These are phyloP conservation scores for Brachypteracias leptosomus DNA, from an alignment of 2,113 vertebrate species.

Conservation along the genomic window DNA sequence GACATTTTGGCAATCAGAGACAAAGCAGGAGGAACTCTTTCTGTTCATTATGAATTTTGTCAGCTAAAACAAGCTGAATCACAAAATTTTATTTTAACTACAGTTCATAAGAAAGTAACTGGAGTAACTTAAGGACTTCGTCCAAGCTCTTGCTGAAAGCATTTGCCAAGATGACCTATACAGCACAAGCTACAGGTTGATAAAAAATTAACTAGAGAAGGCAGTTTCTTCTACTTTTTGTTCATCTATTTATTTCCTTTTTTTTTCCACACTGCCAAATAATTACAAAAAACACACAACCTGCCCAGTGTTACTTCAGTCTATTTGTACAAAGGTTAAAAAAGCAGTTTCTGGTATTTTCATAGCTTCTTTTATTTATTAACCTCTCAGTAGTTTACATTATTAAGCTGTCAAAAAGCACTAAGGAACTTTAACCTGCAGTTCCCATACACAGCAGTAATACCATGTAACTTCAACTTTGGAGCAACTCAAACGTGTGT, in stretches of 20 bases:
- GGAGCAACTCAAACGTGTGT: background rate
- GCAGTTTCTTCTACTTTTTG: background rate
- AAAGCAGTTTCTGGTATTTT: background rate
- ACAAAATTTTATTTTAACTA: background rate
- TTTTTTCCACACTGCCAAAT: background rate
- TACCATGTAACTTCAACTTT: background rate
- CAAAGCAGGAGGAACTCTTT: background rate
- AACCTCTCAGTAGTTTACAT: background rate
- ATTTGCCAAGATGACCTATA: background rate
- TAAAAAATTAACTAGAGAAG: background rate
- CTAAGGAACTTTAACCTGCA: background rate
- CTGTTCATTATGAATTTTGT: background rate
- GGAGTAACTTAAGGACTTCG: background rate
- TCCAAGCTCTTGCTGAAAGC: background rate
- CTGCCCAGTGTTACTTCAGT: background rate
- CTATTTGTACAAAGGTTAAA: background rate
- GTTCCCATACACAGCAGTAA: background rate
- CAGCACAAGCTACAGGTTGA: background rate
- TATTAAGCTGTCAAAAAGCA: background rate
- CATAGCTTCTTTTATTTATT: background rate
- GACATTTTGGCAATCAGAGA: background rate
- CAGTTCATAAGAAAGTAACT: background rate
- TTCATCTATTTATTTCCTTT: background rate
- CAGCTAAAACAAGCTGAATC: background rate
- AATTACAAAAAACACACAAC: background rate